A percentile compares a stretch with the other conserved stretches of the same genome.
Conservation (phyloP, 1,140 invertebrate species). For the Monochamus saltuarius region DNA sequence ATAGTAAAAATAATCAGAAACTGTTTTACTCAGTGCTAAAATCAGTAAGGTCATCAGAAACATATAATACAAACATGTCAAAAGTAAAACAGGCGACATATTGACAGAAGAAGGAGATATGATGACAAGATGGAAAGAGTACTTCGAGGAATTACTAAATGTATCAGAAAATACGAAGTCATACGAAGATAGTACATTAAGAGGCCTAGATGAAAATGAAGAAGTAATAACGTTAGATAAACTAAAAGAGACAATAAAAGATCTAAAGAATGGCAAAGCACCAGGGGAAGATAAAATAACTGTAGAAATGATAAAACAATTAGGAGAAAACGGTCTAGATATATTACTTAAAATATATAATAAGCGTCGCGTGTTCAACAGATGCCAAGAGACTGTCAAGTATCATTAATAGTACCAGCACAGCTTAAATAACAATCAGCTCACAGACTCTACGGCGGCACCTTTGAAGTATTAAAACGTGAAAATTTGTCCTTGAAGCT, state of each 20-base stretch:
- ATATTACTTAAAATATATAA: not conserved
- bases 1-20: slow-evolving; percentile 7
- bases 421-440: no score
- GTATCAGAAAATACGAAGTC: no score
- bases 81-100: not conserved
- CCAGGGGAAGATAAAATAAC: slow-evolving; percentile 1
- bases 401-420: not conserved
- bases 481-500: no score
- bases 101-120: not conserved
- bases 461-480: no score
- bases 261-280: not conserved
- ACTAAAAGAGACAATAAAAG: not conserved
- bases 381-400: not conserved
- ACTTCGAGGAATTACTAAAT: no score
- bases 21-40: not conserved
- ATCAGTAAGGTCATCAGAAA: not conserved
- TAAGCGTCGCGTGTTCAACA: not conserved
- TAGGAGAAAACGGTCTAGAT: not conserved
- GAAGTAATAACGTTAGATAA: no score
- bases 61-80: not conserved
- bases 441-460: no score
- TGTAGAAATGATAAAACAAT: not conserved
- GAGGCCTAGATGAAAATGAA: no score
- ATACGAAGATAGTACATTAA: no score
- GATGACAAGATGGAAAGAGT: no score